Percentiles rank a stretch among this genome's conserved stretches.
These are phyloP conservation scores for Habroteleia sp. DNA, from an alignment of 2,888 invertebrate genomes.

Conservation along the genomic window DNA sequence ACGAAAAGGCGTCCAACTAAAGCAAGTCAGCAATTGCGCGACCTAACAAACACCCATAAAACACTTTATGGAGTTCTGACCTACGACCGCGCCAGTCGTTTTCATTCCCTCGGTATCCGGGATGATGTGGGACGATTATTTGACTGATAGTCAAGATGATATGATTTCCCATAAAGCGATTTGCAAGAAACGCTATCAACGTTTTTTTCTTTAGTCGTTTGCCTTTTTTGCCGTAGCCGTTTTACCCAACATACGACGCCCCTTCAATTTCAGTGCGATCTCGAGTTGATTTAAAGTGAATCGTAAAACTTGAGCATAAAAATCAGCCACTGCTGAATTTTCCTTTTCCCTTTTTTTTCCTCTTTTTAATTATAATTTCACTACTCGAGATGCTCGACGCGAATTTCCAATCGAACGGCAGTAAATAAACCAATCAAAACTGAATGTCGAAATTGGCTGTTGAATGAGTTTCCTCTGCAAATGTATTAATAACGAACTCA, in stretches of 20 bases:
- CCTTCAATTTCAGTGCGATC: conserved; percentile 17
- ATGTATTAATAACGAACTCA: conserved; percentile 47
- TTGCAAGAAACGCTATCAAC: conserved; percentile 35
- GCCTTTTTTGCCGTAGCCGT: neutral
- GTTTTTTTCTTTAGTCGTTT: conserved; percentile 2
- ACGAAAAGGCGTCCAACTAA: conserved; percentile 21
- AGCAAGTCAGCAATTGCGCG: conserved; percentile 19
- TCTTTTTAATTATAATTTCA: conserved; percentile 14
- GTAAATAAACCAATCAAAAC: conserved; percentile 38
- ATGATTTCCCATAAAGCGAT: conserved; percentile 44
- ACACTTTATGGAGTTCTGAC: conserved; percentile 54
- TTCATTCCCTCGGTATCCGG: conserved; percentile 32
- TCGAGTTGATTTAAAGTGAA: conserved; percentile 19
- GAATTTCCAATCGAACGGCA: conserved; percentile 6
- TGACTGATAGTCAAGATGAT: conserved; percentile 44
- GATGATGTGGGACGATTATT: conserved; percentile 30
- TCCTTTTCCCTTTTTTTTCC: neutral
- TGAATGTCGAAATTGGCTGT: conserved; percentile 22
- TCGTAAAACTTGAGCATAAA: conserved; percentile 17
- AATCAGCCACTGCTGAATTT: neutral
- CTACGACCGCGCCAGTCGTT: conserved; percentile 45
- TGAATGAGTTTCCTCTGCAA: conserved; percentile 30
- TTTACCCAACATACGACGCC: conserved; percentile 1
- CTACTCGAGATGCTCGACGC: neutral
- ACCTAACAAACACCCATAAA: conserved; percentile 39